Evolutionary conservation across 2,797 vertebrate genomes (phyloP).

Genomic region (Carduelis carduelis): DNA sequence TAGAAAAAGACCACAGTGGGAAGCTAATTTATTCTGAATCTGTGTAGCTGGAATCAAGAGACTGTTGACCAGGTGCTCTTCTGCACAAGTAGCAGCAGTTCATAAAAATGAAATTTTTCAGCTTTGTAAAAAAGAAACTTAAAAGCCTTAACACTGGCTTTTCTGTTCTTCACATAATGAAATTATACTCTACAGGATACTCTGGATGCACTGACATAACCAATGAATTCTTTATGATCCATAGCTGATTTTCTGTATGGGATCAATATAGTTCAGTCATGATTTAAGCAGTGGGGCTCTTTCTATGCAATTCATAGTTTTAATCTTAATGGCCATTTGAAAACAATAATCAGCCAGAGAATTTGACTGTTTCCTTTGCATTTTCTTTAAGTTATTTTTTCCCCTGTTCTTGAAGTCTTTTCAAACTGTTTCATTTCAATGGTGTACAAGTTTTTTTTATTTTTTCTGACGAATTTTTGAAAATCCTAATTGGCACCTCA

Average conservation of each 20-base stretch:
- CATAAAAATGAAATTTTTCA: neutral
- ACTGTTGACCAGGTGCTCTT: neutral
- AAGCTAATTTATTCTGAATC: neutral
- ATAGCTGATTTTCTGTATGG: neutral
- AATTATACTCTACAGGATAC: neutral
- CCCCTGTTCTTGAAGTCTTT: neutral
- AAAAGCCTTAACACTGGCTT: neutral
- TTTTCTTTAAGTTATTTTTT: neutral
- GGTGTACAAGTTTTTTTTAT: neutral
- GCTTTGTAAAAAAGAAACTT: neutral
- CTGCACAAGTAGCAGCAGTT: neutral
- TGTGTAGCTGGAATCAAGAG: neutral
- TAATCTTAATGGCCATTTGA: neutral
- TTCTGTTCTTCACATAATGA: neutral
- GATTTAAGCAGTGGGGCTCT: neutral
- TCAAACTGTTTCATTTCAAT: neutral
- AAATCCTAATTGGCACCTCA: neutral
- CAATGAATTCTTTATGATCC: neutral
- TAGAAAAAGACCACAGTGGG: neutral
- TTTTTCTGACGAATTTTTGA: neutral
- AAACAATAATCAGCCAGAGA: neutral
- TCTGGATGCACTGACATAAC: neutral
- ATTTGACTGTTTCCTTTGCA: neutral
- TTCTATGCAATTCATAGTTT: neutral
- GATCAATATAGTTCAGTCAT: neutral